Conservation (phyloP, 2,797 vertebrate species). For the Borostomias antarcticus region DNA sequence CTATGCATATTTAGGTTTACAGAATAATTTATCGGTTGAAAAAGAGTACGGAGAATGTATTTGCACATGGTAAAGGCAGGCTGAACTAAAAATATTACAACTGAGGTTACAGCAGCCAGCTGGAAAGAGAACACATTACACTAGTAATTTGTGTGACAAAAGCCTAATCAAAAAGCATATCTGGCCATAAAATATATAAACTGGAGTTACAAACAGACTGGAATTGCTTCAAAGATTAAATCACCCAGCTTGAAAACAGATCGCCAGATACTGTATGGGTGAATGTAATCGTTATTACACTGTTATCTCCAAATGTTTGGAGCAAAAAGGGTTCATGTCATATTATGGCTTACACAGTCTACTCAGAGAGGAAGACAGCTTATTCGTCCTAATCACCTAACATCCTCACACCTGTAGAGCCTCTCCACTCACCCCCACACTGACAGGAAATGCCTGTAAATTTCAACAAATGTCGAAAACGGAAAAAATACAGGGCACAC, state of each 20-base stretch:
- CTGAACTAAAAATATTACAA: constrained; percentile 22
- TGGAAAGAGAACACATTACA: constrained; percentile 19
- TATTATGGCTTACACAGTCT: constrained; percentile 16
- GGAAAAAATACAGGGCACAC: not conserved
- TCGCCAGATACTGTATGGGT: not conserved
- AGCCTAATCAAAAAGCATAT: constrained; percentile 32
- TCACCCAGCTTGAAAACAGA: constrained; percentile 28
- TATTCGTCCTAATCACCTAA: constrained; percentile 2
- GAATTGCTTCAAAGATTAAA: constrained; percentile 38
- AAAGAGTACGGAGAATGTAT: not conserved
- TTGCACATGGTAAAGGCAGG: constrained; percentile 19
- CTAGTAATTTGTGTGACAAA: constrained; percentile 27
- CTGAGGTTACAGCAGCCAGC: constrained; percentile 24
- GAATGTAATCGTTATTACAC: constrained; percentile 2
- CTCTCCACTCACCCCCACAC: not conserved
- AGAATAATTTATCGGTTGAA: not conserved
- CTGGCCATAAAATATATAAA: constrained; percentile 31
- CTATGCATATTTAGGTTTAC: constrained; percentile 20
- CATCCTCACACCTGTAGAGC: too few relatives aligned
- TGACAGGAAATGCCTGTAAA: not conserved
- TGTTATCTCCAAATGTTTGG: constrained; percentile 23
- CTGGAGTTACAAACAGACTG: constrained; percentile 11
- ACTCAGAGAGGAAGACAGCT: not conserved
- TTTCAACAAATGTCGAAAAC: not conserved
- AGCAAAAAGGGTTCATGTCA: constrained; percentile 41